Conservation (phyloP, 2,888 invertebrate genomes). For the Macrophya annulata region DNA sequence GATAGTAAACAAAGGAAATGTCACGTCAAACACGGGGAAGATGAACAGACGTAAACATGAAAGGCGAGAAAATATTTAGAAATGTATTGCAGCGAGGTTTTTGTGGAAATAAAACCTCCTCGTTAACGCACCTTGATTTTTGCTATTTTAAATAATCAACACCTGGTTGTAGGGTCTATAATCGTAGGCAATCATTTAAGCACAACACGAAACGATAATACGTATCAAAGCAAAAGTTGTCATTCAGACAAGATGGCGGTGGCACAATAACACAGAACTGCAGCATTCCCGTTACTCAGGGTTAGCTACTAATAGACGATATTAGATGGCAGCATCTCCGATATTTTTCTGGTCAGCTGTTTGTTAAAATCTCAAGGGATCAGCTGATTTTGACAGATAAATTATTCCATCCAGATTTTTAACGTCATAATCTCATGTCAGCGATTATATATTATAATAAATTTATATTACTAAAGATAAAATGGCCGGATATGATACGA, state of each 20-base stretch:
- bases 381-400: conserved; percentile 53
- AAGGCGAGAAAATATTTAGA: background rate
- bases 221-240: background rate
- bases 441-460: background rate
- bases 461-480: background rate
- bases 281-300: conserved; percentile 30
- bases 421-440: background rate
- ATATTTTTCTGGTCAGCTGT: conserved; percentile 43
- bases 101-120: background rate
- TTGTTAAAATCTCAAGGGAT: background rate
- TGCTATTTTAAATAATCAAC: conserved; percentile 32
- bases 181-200: conserved; percentile 14
- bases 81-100: background rate
- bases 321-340: conserved; percentile 36
- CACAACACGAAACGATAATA: background rate
- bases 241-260: conserved; percentile 38
- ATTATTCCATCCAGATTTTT: background rate
- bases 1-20: conserved; percentile 51
- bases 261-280: conserved; percentile 27
- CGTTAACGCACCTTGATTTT: conserved; percentile 1
- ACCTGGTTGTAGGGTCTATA: background rate
- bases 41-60: background rate
- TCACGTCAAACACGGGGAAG: conserved; percentile 12
- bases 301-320: background rate
- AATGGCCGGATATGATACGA: background rate